These are phyloP conservation scores for Myotis daubentonii DNA, from an alignment of 2,797 vertebrate genomes.

Conservation along the genomic window DNA sequence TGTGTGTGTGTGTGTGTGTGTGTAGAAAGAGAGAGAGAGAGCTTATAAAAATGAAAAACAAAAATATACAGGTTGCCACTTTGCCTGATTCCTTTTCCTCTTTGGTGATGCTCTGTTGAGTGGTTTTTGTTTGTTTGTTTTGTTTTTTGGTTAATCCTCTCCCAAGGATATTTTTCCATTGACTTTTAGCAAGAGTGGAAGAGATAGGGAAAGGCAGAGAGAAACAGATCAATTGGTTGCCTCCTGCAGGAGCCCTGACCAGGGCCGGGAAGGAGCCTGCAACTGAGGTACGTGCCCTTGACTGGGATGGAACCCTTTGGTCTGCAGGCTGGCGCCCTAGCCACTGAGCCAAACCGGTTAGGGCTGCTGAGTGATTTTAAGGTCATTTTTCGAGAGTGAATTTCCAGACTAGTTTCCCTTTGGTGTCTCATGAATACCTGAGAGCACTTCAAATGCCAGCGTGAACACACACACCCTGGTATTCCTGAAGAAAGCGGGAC, in stretches of 20 bases:
- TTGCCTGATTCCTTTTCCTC: background rate
- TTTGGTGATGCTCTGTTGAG: background rate
- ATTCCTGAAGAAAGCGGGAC: background rate
- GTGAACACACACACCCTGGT: background rate
- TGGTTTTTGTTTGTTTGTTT: too few species aligned
- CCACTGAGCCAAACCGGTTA: too few species aligned
- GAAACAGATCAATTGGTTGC: too few species aligned
- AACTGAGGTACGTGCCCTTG: too few species aligned
- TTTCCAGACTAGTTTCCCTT: conserved; percentile 31
- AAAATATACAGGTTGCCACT: background rate
- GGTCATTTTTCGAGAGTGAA: background rate
- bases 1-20: background rate
- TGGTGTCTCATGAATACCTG: background rate
- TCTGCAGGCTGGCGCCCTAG: too few species aligned
- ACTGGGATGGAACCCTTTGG: too few species aligned
- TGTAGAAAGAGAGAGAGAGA: background rate
- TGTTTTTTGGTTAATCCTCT: too few species aligned
- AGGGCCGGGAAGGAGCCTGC: too few species aligned
- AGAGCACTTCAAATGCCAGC: background rate
- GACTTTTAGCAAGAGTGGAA: too few species aligned
- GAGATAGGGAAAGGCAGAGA: too few species aligned
- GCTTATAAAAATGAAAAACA: background rate
- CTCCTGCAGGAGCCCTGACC: too few species aligned
- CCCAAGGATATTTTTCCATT: too few species aligned
- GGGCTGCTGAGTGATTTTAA: background rate